Base-by-base conservation (phyloP, 2,797 vertebrate genomes). In the Sebastes iracundus region DNA sequence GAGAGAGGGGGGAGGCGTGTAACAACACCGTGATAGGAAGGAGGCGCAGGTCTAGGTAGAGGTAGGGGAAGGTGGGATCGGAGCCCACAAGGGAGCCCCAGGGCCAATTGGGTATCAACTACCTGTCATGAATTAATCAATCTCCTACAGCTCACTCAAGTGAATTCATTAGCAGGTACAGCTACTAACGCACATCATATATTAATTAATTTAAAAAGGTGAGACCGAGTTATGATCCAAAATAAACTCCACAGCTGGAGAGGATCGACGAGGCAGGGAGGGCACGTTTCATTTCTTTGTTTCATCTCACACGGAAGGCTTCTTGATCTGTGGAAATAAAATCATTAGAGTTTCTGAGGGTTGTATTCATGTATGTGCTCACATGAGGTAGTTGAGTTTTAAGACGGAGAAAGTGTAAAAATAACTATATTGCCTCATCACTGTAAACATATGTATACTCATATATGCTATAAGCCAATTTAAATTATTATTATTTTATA, bases 161-260 rank as follows among this genome's bases (percentile, higher is more conserved):
- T 90, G 89, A 93, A 94, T 92, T 93, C 87, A 92, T 94, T 94
- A 93, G 84, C 94, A 88, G 81, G 59, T 91, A 64, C 80, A 53
- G 82, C 75, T 72, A 70, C 70, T 32, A 42, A 42, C 38, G 80
- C 52, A 71, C 62, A 65, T 86, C 79, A 52, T 67, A 79, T 77
- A 82, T 62, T 82, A 73, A 90, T 90, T 85, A 72, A 90, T 86
- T 69, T 53, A 11, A 87, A 88, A 92, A 93, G 93, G 91, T 92
- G 93, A 82, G 88, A 94, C 33, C 12, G 60, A 74, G 65, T 76
- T 61, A 20, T 52, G 68, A 71, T 85, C 81, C 22, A 62, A 90
- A 93, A 92, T 91, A 93, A 89, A 84, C 82, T 79, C 58, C 38
- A 73, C 90, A 90, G 82, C 88, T 87, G 87, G 85, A 87, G 71